Evolutionary conservation across 1,140 invertebrate species (phyloP), one percentile per base, ranked within the genome.

Genomic region (Drosophila malerkotliana): DNA sequence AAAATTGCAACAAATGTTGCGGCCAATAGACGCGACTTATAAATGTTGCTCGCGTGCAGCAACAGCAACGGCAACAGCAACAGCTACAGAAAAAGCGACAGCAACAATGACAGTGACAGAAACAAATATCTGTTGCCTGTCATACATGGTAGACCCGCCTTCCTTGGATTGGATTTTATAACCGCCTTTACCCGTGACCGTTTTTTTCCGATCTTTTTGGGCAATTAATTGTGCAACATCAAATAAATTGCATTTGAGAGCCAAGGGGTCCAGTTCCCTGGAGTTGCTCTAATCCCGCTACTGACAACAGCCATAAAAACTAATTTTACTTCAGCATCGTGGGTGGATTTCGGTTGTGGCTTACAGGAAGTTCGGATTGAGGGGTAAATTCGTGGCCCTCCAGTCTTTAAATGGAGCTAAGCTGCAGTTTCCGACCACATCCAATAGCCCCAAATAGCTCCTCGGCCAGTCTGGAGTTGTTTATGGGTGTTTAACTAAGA

Each of bases 1-100:
- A 87, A 88, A 82, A 59, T 63, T 57, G 74, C 83, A 88, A 87
- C 75, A 88, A 88, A 88, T 87, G 83, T 87, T 87, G 83, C 83
- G 58, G 74, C 68, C 72, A 74, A 73, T 61, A 64, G 72, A 74
- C 47, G 49, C 57, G 61, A 73, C 82, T 81, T 81, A 78, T 75
- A 81, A 87, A 85, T 81, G 82, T 75, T 75, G 61, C 73, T 71
- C 68, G 72, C 80, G 58, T 73, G 51, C 71, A 67, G 47, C 55
- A 49, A 39, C 66, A 39, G 30, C 60, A 45, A 66, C 66, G 48
- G 24, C 44, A 41, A 64, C 47, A 30, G 39, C 44, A 44, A 58
- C 47, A 37, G 39, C 44, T 37, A 57, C 57, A 62, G 57, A 61
- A 55, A 64, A 26, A 67, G 21, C 41, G 30, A 63, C 63, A 73